Evolutionary conservation across 2,888 invertebrate species (phyloP).

Genomic region (Mythimna loreyi): DNA sequence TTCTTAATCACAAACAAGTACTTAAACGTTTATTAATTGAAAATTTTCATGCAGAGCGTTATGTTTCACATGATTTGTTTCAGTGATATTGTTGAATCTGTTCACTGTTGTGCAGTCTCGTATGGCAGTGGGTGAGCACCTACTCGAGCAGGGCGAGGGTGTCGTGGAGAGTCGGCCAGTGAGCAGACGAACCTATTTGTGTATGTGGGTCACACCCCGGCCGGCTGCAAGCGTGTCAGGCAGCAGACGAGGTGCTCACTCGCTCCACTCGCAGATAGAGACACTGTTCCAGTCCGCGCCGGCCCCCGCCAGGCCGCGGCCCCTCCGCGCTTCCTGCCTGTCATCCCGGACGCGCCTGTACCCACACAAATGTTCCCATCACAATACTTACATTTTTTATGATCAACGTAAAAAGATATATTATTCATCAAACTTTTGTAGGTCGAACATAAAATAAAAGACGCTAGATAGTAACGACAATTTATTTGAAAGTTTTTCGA

Average conservation of each 20-base stretch:
- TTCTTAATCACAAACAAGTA: conserved; percentile 8
- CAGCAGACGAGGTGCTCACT: conserved; percentile 5
- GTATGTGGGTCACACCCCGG: conserved; percentile 39
- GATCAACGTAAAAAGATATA: conserved; percentile 17
- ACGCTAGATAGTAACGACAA: conserved; percentile 21
- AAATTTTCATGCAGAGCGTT: conserved; percentile 12
- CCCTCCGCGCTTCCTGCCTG: conserved; percentile 36
- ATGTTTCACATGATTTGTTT: conserved; percentile 5
- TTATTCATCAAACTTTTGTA: conserved; percentile 27
- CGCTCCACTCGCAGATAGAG: conserved; percentile 9
- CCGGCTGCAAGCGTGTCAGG: conserved; percentile 29
- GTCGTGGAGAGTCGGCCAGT: background rate
- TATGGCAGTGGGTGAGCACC: background rate
- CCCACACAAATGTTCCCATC: conserved; percentile 12
- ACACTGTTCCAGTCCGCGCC: too few species aligned
- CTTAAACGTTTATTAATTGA: conserved; percentile 4
- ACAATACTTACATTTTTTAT: conserved; percentile 10
- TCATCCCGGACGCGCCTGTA: conserved; percentile 4
- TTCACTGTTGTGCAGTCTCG: background rate
- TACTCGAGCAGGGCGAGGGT: background rate
- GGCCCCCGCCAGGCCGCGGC: background rate
- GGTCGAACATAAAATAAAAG: conserved; percentile 23
- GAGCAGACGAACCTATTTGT: conserved; percentile 16
- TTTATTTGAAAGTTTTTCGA: conserved; percentile 15
- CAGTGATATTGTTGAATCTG: background rate